Conservation (phyloP, 2,113 vertebrate genomes). For the Rhodinocichla rosea region DNA sequence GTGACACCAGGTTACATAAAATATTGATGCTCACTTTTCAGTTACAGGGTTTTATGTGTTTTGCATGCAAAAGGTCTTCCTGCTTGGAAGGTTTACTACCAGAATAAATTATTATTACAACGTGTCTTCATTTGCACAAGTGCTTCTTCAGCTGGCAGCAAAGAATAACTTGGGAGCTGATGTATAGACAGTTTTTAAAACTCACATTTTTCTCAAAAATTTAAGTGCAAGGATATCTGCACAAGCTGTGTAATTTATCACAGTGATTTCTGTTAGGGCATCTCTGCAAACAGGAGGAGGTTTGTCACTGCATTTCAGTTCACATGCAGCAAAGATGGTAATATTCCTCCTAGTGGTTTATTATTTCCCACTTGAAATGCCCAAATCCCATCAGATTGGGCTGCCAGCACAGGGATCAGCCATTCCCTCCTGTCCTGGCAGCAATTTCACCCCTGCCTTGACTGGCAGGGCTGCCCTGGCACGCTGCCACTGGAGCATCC, state of each 20-base stretch:
- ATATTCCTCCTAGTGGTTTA: neutral
- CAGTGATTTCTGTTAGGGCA: neutral
- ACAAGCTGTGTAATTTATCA: neutral
- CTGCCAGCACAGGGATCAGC: neutral
- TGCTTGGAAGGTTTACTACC: neutral
- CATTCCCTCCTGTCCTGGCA: neutral
- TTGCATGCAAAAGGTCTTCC: neutral
- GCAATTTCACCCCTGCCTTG: neutral
- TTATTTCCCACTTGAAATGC: neutral
- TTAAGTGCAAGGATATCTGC: neutral
- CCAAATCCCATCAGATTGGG: neutral
- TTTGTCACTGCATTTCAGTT: neutral
- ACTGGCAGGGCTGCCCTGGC: neutral
- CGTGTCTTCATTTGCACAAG: neutral
- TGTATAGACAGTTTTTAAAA: accelerated
- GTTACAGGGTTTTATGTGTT: neutral
- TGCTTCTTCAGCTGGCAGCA: neutral
- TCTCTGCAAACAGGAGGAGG: neutral
- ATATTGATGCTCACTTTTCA: neutral
- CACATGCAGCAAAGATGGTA: neutral
- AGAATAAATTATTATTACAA: neutral
- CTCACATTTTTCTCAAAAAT: neutral
- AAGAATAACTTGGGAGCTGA: neutral
- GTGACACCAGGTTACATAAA: neutral
- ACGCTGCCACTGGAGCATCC: neutral